These are phyloP conservation scores for Pocota personata DNA, from an alignment of 2,888 invertebrate genomes.

Conservation along the genomic window DNA sequence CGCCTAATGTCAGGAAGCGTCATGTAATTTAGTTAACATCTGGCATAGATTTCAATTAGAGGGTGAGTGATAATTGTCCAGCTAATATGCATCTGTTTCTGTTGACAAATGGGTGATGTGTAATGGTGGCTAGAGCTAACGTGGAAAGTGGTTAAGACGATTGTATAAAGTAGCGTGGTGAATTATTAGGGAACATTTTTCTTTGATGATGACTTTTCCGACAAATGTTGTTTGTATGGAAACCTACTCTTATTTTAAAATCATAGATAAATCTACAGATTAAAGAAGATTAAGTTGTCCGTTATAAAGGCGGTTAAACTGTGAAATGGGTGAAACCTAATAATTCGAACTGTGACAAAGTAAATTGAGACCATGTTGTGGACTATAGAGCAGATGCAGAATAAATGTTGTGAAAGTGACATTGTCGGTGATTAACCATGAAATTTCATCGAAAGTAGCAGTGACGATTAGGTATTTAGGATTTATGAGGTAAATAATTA, in stretches of 20 bases:
- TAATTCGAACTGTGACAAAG: neutral
- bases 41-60: slow-evolving; percentile 54
- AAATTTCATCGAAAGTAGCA: neutral
- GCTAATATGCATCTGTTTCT: slow-evolving; percentile 51
- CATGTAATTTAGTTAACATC: slow-evolving; percentile 51
- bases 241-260: neutral
- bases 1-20: slow-evolving; percentile 34
- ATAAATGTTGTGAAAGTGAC: neutral
- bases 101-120: slow-evolving; percentile 29
- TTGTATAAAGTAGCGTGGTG: neutral
- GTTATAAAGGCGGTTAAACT: neutral
- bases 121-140: slow-evolving; percentile 1
- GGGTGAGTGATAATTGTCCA: slow-evolving; percentile 57
- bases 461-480: no score
- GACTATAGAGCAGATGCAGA: neutral
- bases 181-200: neutral
- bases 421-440: neutral
- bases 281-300: neutral
- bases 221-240: neutral
- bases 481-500: no score
- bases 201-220: neutral
- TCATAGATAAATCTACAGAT: neutral
- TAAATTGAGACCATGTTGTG: neutral
- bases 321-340: neutral
- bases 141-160: neutral